Evolutionary conservation across 2,113 vertebrate genomes (phyloP).

Genomic region (Antechinus stuartii): DNA sequence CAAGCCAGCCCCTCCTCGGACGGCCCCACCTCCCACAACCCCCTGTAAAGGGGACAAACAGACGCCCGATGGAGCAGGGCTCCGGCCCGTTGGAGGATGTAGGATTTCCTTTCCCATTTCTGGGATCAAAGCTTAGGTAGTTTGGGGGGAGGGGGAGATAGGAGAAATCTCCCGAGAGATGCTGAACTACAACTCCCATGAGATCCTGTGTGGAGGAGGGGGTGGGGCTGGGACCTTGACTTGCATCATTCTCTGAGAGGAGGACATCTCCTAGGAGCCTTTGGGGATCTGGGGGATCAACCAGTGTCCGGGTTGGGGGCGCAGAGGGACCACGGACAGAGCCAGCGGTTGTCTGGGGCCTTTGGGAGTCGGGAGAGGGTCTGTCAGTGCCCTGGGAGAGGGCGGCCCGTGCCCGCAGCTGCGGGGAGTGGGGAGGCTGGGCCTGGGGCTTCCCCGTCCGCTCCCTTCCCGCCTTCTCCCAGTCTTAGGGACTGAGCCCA

Average conservation of each 20-base stretch:
- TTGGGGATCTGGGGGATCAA: neutral
- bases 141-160: neutral
- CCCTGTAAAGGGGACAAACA: neutral
- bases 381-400: neutral
- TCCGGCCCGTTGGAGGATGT: neutral
- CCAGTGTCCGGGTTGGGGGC: neutral
- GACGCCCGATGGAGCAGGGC: neutral
- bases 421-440: neutral
- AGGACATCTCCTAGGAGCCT: constrained; percentile 20
- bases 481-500: neutral
- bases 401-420: neutral
- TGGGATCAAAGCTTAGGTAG: constrained; percentile 36
- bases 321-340: neutral
- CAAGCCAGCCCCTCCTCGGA: constrained; percentile 1
- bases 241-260: constrained; percentile 58
- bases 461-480: neutral
- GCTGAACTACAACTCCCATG: constrained; percentile 58
- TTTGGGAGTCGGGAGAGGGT: neutral
- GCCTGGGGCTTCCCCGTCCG: neutral
- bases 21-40: constrained; percentile 12
- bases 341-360: constrained; percentile 1
- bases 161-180: constrained; percentile 37
- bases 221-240: constrained; percentile 46
- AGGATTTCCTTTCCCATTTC: constrained; percentile 20
- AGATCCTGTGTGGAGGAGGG: constrained; percentile 1